phyloP scores from a whole-genome alignment of 2,888 invertebrate species.

The Noctua pronuba region DNA sequence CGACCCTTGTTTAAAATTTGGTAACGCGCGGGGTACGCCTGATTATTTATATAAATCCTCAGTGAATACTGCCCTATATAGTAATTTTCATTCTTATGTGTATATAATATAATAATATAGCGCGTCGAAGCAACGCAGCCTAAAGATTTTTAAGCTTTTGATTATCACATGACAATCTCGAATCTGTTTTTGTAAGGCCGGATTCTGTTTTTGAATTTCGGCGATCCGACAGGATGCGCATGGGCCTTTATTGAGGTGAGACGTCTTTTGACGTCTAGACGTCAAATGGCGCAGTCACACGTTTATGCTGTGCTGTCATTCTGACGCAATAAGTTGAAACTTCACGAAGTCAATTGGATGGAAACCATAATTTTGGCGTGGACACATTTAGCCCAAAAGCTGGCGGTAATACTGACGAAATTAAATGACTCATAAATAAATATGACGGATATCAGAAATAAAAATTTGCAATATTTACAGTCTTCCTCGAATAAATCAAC shows the following conservation, averaged over 20 bases:
- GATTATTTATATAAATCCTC: conserved; percentile 23
- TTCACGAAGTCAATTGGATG: conserved; percentile 26
- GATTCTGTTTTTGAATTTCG: conserved; percentile 23
- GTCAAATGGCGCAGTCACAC: conserved; percentile 23
- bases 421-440: neutral
- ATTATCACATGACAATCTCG: conserved; percentile 35
- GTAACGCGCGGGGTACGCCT: conserved; percentile 10
- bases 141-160: conserved; percentile 13
- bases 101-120: conserved; percentile 22
- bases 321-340: conserved; percentile 3
- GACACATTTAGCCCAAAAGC: conserved; percentile 26
- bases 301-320: conserved; percentile 28
- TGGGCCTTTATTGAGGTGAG: conserved; percentile 46
- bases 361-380: conserved; percentile 29
- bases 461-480: neutral
- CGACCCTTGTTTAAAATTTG: conserved; percentile 32
- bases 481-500: too few relatives aligned
- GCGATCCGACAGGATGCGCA: neutral
- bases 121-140: conserved; percentile 22
- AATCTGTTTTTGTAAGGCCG: conserved; percentile 34
- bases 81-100: conserved; percentile 22
- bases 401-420: conserved; percentile 8
- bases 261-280: conserved; percentile 32
- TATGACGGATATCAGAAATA: neutral
- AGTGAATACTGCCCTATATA: conserved; percentile 29